A percentile compares a stretch with the other conserved stretches of the same genome.
Evolutionary conservation across 2,113 vertebrate genomes (phyloP).

Genomic region (Clupea harengus): DNA sequence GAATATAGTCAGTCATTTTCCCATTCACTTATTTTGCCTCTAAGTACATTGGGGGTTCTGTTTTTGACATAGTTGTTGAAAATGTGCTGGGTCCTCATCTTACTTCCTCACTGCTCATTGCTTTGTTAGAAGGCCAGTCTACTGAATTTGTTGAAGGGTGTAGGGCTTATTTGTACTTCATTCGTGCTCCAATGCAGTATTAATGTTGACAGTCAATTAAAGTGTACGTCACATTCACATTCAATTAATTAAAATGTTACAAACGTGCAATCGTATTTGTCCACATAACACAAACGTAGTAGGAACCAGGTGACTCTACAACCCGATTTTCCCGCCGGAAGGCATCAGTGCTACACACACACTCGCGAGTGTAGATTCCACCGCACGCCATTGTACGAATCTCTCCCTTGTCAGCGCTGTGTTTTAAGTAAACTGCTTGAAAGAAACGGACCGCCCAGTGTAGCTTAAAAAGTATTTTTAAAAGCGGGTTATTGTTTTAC

Average conservation of each 20-base stretch:
- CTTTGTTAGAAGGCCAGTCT: too few relatives aligned
- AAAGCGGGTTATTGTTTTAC: neutral
- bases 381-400: constrained; percentile 66
- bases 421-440: neutral
- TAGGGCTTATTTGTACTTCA: too few relatives aligned
- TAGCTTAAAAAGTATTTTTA: neutral
- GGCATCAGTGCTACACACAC: constrained; percentile 44
- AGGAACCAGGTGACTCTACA: constrained; percentile 49
- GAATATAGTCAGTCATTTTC: neutral
- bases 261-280: too few relatives aligned
- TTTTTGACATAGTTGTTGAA: neutral
- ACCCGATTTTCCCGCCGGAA: constrained; percentile 39
- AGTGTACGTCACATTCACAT: too few relatives aligned
- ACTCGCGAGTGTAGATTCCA: constrained; percentile 33
- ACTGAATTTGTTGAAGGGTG: too few relatives aligned
- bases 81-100: neutral
- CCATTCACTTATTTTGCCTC: neutral
- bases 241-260: too few relatives aligned
- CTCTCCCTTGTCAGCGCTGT: constrained; percentile 22
- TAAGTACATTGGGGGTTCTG: neutral
- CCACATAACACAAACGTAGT: neutral
- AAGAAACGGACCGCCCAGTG: neutral
- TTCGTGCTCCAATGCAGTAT: too few relatives aligned
- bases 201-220: too few relatives aligned
- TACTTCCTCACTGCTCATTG: neutral